A percentile compares a stretch with the other conserved stretches of the same genome.
Conservation (phyloP, 2,797 vertebrate species). For the Cynopterus sphinx region DNA sequence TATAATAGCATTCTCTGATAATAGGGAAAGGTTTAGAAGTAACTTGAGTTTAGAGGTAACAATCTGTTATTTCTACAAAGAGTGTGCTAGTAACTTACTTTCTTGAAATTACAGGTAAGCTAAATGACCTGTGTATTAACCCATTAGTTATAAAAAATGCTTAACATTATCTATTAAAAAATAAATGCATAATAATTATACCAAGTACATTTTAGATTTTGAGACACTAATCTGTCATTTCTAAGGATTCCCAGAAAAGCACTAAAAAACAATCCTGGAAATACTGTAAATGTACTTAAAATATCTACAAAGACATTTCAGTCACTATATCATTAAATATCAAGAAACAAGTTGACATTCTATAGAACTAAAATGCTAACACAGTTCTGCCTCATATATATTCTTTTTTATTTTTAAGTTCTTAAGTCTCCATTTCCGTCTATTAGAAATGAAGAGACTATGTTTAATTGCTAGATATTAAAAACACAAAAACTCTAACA, state of each 20-base stretch:
- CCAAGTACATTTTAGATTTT: conserved; percentile 57
- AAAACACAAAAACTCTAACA: conserved; percentile 37
- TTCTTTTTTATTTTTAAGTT: conserved; percentile 41
- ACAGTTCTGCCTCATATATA: neutral
- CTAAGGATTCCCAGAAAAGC: conserved; percentile 16
- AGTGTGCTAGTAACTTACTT: conserved; percentile 51
- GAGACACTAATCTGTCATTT: conserved; percentile 19
- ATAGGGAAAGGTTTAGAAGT: neutral
- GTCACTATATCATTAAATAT: neutral
- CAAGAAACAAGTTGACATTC: neutral
- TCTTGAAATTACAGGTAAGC: conserved; percentile 40
- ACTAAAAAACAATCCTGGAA: neutral
- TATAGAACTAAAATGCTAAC: neutral
- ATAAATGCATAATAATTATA: conserved; percentile 23
- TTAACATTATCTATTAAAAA: conserved; percentile 36
- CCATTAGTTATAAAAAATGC: conserved; percentile 9
- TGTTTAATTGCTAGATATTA: conserved; percentile 27
- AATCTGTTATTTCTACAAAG: conserved; percentile 35
- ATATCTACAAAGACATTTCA: neutral
- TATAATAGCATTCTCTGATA: conserved; percentile 12
- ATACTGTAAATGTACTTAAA: neutral
- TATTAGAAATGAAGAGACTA: conserved; percentile 17
- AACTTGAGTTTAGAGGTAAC: conserved; percentile 16
- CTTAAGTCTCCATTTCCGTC: conserved; percentile 31
- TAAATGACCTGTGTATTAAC: conserved; percentile 46